These are phyloP conservation scores for Apis laboriosa DNA, from an alignment of 1,140 invertebrate species.

Conservation along the genomic window DNA sequence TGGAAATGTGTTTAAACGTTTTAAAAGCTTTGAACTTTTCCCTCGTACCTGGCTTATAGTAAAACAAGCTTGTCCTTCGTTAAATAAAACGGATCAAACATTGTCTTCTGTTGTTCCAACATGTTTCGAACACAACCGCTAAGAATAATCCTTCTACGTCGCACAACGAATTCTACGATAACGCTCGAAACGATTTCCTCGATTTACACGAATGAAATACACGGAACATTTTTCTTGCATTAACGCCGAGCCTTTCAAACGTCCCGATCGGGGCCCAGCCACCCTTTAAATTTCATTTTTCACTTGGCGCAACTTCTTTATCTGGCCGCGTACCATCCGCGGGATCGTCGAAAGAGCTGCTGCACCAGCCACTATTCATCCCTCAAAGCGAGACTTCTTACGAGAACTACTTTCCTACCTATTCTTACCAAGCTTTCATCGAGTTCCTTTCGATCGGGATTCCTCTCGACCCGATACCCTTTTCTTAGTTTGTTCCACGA, in stretches of 20 bases:
- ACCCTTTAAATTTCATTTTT: slow-evolving; percentile 23
- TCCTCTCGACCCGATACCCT: background rate
- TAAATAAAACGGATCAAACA: background rate
- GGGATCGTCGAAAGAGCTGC: slow-evolving; percentile 12
- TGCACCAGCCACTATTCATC: background rate
- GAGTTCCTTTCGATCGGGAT: slow-evolving; percentile 20
- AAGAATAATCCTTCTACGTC: slow-evolving; percentile 1
- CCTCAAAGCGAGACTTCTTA: background rate
- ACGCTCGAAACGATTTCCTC: background rate
- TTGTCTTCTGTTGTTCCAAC: background rate
- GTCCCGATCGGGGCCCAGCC: background rate
- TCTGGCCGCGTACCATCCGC: background rate
- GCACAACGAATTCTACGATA: background rate
- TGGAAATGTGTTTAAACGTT: slow-evolving; percentile 33
- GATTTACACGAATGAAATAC: background rate
- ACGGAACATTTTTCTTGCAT: slow-evolving; percentile 14
- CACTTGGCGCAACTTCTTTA: slow-evolving; percentile 15
- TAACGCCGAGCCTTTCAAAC: background rate
- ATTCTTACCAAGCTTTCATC: background rate
- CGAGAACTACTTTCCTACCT: background rate
- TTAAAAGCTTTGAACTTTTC: slow-evolving; percentile 45
- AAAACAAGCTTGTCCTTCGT: background rate
- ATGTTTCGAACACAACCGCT: background rate
- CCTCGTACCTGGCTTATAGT: background rate
- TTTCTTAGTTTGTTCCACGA: background rate